Evolutionary conservation across 2,113 vertebrate genomes (phyloP).

Genomic region (Motacilla alba): DNA sequence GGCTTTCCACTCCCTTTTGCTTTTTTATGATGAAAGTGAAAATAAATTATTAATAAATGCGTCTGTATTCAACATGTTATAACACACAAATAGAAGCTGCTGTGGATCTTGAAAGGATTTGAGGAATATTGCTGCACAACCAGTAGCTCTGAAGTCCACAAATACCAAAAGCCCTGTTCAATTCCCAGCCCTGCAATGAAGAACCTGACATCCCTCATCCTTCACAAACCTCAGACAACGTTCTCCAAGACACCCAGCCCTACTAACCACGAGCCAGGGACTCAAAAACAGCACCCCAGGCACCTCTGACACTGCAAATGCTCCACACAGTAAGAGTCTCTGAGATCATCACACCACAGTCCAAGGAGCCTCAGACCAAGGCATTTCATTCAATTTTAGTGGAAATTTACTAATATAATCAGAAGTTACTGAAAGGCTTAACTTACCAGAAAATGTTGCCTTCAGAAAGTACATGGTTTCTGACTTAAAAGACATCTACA

Average conservation of each 20-base stretch:
- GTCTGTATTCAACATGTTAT: neutral
- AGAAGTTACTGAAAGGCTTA: neutral
- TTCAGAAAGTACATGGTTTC: neutral
- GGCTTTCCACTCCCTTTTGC: neutral
- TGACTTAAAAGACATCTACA: neutral
- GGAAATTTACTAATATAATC: neutral
- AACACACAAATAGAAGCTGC: neutral
- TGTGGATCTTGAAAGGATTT: neutral
- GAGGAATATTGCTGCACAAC: neutral
- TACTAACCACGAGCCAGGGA: neutral
- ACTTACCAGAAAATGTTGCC: neutral
- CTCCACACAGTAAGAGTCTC: neutral
- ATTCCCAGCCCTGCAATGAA: neutral
- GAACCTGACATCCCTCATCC: neutral
- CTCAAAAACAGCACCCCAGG: neutral
- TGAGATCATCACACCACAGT: neutral
- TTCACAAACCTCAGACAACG: rapidly evolving
- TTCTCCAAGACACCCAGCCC: neutral
- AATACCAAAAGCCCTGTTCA: neutral
- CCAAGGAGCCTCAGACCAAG: neutral
- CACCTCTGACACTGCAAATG: neutral
- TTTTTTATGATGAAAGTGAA: neutral
- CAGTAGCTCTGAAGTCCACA: neutral
- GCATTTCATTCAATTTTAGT: neutral
- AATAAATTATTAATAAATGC: neutral